phyloP scores from a whole-genome alignment of 2,113 vertebrate species.

The Peromyscus polionotus region DNA sequence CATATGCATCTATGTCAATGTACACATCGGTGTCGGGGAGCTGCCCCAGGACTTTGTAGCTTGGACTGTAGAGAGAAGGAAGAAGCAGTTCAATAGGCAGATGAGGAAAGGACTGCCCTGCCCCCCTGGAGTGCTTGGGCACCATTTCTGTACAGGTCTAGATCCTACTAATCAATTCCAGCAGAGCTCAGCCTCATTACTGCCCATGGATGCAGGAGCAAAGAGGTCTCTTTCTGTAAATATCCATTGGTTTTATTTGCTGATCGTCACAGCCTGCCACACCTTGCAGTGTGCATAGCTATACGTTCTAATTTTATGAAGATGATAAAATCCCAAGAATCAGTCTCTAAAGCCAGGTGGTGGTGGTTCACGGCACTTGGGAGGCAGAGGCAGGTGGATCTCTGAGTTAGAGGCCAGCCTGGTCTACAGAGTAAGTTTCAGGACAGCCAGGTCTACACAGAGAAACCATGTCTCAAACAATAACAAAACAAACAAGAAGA shows the following conservation, averaged over 20 bases:
- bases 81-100: constrained; percentile 33
- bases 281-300: not conserved
- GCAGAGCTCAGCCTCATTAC: not conserved
- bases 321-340: not conserved
- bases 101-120: not conserved
- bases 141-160: not conserved
- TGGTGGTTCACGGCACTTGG: not conserved
- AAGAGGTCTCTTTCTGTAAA: not conserved
- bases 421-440: not conserved
- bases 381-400: not conserved
- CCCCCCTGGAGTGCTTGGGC: no score
- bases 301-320: not conserved
- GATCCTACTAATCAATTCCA: not conserved
- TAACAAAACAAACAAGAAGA: not conserved
- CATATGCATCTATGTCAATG: constrained; percentile 92
- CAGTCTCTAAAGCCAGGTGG: not conserved
- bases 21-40: constrained; percentile 94
- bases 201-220: not conserved
- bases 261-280: not conserved
- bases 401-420: not conserved
- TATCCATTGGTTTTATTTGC: not conserved
- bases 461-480: not conserved
- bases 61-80: constrained; percentile 89
- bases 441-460: not conserved
- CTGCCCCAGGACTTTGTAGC: constrained; percentile 92